phyloP scores from a whole-genome alignment of 2,888 invertebrate genomes.

The Ichneumoninae sp. region DNA sequence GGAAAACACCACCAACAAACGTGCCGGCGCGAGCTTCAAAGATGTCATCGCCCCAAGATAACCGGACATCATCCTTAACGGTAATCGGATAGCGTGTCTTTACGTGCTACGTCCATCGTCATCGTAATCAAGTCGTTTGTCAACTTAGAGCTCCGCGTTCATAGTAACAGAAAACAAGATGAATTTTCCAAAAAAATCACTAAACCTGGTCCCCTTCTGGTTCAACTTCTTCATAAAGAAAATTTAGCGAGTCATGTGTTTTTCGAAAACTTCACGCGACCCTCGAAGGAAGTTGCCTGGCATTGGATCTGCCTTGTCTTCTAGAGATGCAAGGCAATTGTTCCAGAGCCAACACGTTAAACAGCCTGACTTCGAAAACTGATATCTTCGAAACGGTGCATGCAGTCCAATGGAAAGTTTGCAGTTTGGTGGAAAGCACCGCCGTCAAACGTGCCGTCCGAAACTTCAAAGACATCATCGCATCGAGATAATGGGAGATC shows the following conservation, averaged over 20 bases:
- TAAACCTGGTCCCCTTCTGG: no score
- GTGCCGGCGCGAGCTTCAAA: neutral
- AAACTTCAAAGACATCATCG: neutral
- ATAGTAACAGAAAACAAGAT: no score
- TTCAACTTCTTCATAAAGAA: neutral
- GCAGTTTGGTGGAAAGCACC: neutral
- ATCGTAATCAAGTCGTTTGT: constrained; percentile 41
- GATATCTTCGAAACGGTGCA: neutral
- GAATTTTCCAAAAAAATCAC: no score
- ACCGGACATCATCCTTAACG: neutral
- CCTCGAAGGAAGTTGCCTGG: neutral
- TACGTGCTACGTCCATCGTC: constrained; percentile 28
- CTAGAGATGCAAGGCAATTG: neutral
- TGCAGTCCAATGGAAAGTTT: neutral
- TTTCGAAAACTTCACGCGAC: neutral
- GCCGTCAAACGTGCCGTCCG: neutral
- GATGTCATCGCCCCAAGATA: neutral
- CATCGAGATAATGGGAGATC: neutral
- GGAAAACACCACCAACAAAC: neutral
- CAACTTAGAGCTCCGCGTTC: constrained; percentile 36
- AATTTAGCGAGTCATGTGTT: neutral
- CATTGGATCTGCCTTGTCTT: neutral
- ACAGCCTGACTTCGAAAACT: neutral
- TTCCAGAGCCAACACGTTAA: neutral
- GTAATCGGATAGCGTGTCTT: constrained; percentile 13